A percentile compares a stretch with the other conserved stretches of the same genome.
These are phyloP conservation scores for Lacerta agilis DNA, from an alignment of 2,797 vertebrate genomes.

Conservation along the genomic window DNA sequence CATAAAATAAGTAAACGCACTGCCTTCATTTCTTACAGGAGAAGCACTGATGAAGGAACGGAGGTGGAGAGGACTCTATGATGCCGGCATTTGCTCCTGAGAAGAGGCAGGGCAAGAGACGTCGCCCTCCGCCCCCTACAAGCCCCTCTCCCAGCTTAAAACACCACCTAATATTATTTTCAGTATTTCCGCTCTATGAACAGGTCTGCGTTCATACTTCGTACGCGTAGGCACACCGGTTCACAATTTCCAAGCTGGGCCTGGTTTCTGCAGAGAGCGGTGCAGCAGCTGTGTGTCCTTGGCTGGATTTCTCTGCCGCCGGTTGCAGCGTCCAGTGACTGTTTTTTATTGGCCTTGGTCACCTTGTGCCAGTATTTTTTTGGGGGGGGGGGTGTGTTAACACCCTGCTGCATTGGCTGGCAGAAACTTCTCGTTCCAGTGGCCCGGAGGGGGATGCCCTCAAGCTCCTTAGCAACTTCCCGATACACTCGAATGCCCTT, in stretches of 20 bases:
- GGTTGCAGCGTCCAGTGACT: constrained; percentile 25
- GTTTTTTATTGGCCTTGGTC: constrained; percentile 52
- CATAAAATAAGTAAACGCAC: too few relatives aligned
- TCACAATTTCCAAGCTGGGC: constrained; percentile 47
- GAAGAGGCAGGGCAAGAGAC: constrained; percentile 44
- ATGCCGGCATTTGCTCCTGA: constrained; percentile 50
- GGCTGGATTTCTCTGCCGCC: constrained; percentile 59
- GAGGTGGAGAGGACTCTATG: constrained; percentile 51
- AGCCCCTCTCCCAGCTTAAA: constrained; percentile 47
- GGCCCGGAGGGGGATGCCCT: background rate
- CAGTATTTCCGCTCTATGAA: constrained; percentile 73
- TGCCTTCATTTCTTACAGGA: constrained; percentile 71
- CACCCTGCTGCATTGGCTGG: background rate
- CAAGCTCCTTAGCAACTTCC: background rate
- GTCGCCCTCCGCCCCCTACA: background rate
- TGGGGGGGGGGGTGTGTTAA: background rate
- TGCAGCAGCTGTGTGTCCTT: constrained; percentile 18
- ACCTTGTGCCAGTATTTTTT: background rate
- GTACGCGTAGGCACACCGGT: constrained; percentile 35
- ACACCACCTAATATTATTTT: constrained; percentile 67
- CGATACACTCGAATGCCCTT: background rate
- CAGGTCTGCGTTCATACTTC: constrained; percentile 70
- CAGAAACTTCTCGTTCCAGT: background rate
- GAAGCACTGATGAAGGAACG: constrained; percentile 77
- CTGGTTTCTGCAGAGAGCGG: constrained; percentile 46